Base-by-base conservation (phyloP, 1,140 invertebrate species). In the Heliconius himera region DNA sequence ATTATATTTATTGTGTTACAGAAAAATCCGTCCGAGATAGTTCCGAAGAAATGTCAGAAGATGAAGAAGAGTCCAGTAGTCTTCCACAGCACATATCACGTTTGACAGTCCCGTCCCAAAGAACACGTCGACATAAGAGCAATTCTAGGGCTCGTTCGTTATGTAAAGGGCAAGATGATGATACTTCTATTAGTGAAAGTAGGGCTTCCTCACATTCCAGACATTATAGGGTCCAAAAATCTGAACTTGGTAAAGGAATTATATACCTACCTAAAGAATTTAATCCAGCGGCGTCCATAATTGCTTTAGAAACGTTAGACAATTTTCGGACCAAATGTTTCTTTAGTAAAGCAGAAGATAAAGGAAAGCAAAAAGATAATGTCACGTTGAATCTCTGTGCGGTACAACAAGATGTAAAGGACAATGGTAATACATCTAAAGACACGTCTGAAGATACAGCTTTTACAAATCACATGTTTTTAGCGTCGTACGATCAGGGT, bases 241-340 rank as follows among this genome's bases (percentile, higher is more conserved):
- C 94, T 16, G 93, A 95, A 85, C 88, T 92, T 13, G 93, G 95
- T 11, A 96, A 96, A 88, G 92, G 91, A n/a, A 93, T 95, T 9
- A 96, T 96, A 82, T 95, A 95, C 81, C 88, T 99, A 9, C 98
- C 98, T 0, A 98, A 97, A 88, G 97, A 98, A 88, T 99, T 97
- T 84, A 98, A 98, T 93, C 98, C 98, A 0, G 94, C 97, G 5
- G 95, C 96, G 20, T 95, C 96, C 16, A 95, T 99, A 33, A 95
- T 97, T 77, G 96, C 97, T 76, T 94, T 98, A 20, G 97, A 98
- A 90, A 96, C 96, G 29, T 93, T 96, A 8, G 96, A 97, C 83
- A 92, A 95, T 29, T 98, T 98, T 84, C 95, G 97, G 82, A 96
- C 96, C 3, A 97, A 96, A 91, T 96, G 96, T 77, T 96, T 96